Percentiles rank a stretch among this genome's conserved stretches.
These are phyloP conservation scores for Dasysyrphus albostriatus DNA, from an alignment of 2,888 invertebrate genomes.

Conservation along the genomic window DNA sequence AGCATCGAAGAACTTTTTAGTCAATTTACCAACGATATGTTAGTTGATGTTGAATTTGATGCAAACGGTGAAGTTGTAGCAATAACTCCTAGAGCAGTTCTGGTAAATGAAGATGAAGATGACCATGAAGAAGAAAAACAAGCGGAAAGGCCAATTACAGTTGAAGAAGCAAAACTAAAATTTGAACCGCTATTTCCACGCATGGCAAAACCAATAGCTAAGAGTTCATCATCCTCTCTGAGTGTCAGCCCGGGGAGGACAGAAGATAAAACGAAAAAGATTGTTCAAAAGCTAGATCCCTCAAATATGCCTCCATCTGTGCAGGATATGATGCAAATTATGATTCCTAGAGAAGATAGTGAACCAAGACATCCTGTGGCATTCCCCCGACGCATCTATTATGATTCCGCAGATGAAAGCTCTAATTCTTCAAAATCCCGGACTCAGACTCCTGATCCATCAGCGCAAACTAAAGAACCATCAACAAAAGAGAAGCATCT, in stretches of 20 bases:
- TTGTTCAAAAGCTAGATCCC: constrained; percentile 80
- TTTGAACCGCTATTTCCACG: constrained; percentile 79
- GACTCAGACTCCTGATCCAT: constrained; percentile 44
- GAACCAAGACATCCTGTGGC: constrained; percentile 67
- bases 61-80: constrained; percentile 81
- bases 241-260: constrained; percentile 79
- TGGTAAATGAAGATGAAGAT: constrained; percentile 42
- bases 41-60: constrained; percentile 82
- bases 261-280: constrained; percentile 79
- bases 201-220: constrained; percentile 79
- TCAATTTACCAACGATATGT: constrained; percentile 82
- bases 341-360: constrained; percentile 61
- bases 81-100: constrained; percentile 78
- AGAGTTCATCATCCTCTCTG: constrained; percentile 81
- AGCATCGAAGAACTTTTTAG: constrained; percentile 83
- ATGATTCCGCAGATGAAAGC: constrained; percentile 36
- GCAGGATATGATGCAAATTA: constrained; percentile 80
- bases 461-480: background rate
- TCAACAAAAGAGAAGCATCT: constrained; percentile 20
- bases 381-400: constrained; percentile 45
- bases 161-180: constrained; percentile 47
- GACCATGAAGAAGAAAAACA: constrained; percentile 7
- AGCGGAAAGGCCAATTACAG: constrained; percentile 29
- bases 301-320: constrained; percentile 82
- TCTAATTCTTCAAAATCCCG: constrained; percentile 25